These are phyloP conservation scores for Calyptommatus sinebrachiatus DNA, from an alignment of 2,113 vertebrate genomes.

Conservation along the genomic window DNA sequence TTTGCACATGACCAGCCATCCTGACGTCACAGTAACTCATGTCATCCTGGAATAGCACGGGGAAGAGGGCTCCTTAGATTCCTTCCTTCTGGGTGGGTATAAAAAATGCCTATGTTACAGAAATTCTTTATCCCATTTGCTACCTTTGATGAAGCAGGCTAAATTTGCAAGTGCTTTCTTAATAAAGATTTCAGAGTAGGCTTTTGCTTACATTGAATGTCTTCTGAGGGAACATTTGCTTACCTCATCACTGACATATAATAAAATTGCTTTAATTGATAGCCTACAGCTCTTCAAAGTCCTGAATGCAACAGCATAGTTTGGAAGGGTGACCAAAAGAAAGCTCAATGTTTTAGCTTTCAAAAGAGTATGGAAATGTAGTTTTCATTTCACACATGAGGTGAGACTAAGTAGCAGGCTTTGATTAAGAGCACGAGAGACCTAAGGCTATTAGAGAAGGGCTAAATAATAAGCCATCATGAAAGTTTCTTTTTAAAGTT, in stretches of 20 bases:
- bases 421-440: too few relatives aligned
- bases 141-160: constrained; percentile 24
- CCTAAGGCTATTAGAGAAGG: too few relatives aligned
- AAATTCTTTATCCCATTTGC: constrained; percentile 29
- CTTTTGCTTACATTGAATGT: neutral
- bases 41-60: too few relatives aligned
- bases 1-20: too few relatives aligned
- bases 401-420: too few relatives aligned
- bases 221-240: neutral
- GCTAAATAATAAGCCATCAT: too few relatives aligned
- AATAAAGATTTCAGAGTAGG: neutral
- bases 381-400: too few relatives aligned
- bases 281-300: neutral
- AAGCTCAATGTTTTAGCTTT: neutral
- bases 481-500: too few relatives aligned
- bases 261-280: neutral
- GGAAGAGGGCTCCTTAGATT: too few relatives aligned
- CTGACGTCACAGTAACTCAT: too few relatives aligned
- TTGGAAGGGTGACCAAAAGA: neutral
- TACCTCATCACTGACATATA: neutral
- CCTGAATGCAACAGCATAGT: too few relatives aligned
- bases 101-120: neutral
- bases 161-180: neutral
- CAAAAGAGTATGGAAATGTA: neutral
- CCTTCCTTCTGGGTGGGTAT: too few relatives aligned